Percentiles rank a stretch among this genome's conserved stretches.
Conservation (phyloP, 2,113 vertebrate genomes). For the Chamaetylas fuelleborni region DNA sequence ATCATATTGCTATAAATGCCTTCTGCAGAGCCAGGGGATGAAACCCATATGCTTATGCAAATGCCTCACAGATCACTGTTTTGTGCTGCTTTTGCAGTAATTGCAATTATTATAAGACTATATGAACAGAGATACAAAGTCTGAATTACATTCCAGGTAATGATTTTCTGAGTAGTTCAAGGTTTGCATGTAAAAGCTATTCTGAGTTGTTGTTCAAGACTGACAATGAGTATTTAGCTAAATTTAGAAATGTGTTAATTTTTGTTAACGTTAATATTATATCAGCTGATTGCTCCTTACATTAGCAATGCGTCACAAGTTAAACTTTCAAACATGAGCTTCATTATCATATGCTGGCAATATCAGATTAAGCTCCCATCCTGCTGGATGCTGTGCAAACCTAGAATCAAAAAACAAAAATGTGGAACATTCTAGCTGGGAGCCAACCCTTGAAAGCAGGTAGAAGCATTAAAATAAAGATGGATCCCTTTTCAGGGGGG, state of each 20-base stretch:
- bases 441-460: background rate
- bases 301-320: background rate
- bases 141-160: constrained; percentile 9
- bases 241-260: constrained; percentile 7
- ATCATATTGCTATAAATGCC: background rate
- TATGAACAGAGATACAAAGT: background rate
- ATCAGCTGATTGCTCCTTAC: constrained; percentile 11
- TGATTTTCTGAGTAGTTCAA: constrained; percentile 17
- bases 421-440: background rate
- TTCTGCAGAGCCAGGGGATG: constrained; percentile 20
- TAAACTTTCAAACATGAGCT: background rate
- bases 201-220: constrained; percentile 12
- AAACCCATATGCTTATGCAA: background rate
- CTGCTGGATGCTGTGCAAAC: background rate
- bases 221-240: constrained; percentile 15
- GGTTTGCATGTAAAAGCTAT: constrained; percentile 15
- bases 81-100: constrained; percentile 15
- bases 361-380: background rate
- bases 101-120: constrained; percentile 18
- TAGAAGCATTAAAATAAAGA: background rate
- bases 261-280: background rate
- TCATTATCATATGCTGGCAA: background rate
- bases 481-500: background rate
- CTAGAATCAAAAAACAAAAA: background rate
- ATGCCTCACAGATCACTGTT: constrained; percentile 24